Evolutionary conservation across 2,797 vertebrate species (phyloP), one percentile per base, ranked within the genome.

Genomic region (Coluber constrictor): DNA sequence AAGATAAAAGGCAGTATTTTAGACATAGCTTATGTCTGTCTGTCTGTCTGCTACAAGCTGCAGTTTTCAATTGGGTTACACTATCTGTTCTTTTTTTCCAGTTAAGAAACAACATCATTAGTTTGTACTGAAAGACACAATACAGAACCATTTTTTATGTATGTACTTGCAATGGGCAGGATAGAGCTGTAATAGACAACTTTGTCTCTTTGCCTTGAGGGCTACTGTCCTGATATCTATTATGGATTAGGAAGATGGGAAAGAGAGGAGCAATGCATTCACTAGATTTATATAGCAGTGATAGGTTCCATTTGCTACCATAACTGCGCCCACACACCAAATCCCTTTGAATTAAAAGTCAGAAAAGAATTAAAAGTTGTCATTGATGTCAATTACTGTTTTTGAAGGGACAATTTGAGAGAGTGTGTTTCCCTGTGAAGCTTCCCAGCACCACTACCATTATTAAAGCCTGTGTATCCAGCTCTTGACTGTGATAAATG

Each of bases 401-500:
- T 61, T 27, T 47, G n/a, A 60, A 23, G 51, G 18, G 20, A 90
- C 56, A 47, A 23, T 20, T 3, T 13, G 43, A 92, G 55, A 55
- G 25, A 83, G 66, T 54, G 93, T 89, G 93, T 59, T 55, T 93
- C 93, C 74, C 29, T 93, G 89, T 92, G 13, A 89, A 86, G 60
- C 89, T 91, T 57, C 47, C 79, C n/a, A 95, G 55, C 10, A 86
- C 83, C 4, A 25, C 59, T 51, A 37, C 32, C 37, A 87, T 55
- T 93, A 93, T 95, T 93, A 93, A 94, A 95, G 92, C 8, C 6
- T 88, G 91, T 92, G 93, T 89, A 87, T 93, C 15, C 3, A 32
- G 60, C 20, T 5, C 0, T 90, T 4, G 89, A 87, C 86, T 92
- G 56, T 88, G 91, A 37, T 88, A 92, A 95, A 88, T 92, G 92